Base-by-base conservation (phyloP, 2,113 vertebrate species). In the Cyanoramphus novaezelandiae region DNA sequence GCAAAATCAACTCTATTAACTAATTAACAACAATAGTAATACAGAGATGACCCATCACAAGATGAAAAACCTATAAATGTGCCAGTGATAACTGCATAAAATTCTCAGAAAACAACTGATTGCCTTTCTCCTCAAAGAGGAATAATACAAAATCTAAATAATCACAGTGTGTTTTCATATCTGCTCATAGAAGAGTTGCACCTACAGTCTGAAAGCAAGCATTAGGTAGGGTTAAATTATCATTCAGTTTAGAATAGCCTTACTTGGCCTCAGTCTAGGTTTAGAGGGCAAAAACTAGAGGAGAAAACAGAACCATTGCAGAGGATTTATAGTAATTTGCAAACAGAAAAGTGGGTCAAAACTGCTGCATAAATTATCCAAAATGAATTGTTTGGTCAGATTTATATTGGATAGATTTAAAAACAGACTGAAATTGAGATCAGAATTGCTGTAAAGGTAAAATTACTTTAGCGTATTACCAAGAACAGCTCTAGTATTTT, bases 271-370 rank as follows among this genome's bases (percentile, higher is more conserved):
- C 78, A 91, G 7, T 87, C 74, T 79, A 65, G 7, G 8, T 76
- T 91, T 87, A 62, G 23, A 82, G 43, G 43, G 15, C 39, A 96
- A 72, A 93, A 97, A 52, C 11, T 60, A 29, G 43, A 92, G 65
- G 13, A 57, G 21, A 89, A 95, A 92, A 60, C 10, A 70, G 16
- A 89, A 60, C 47, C 8, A 55, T 79, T 93, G 87, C 7, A 82
- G 50, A 76, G 14, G 83, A 93, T 89, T 91, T 91, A 92, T n/a
- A 91, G 65, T 64, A 80, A 96, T 95, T 94, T 95, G 13, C 49
- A 85, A 91, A 63, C 7, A 43, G 53, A 90, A 95, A 96, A 91
- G 71, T 94, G 79, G 90, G 93, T 95, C 82, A 89, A 94, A 96
- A 74, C 62, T 63, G 49, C 53, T 55, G 41, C n/a, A 91, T 91